Evolutionary conservation across 1,140 invertebrate genomes (phyloP).

Genomic region (Brachionus koreanus): DNA sequence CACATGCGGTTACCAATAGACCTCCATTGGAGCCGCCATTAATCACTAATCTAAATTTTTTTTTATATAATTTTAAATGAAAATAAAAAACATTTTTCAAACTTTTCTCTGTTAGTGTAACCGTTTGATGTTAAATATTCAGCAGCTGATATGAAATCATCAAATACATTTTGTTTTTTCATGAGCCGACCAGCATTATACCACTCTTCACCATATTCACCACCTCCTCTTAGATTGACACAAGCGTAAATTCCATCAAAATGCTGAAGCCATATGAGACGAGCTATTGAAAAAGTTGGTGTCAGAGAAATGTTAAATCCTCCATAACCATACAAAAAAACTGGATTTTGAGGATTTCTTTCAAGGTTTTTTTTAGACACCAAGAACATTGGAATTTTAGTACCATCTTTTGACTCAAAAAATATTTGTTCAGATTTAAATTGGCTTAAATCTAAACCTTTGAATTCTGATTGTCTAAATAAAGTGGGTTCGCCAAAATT

Average conservation of each 20-base stretch:
- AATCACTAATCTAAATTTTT: conserved; percentile 66
- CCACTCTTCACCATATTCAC: conserved; percentile 95
- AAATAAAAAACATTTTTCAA: background rate
- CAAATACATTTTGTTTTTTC: conserved; percentile 95
- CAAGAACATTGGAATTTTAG: conserved; percentile 93
- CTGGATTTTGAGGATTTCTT: conserved; percentile 69
- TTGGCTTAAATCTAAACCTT: conserved; percentile 73
- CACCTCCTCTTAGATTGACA: conserved; percentile 91
- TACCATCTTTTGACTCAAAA: conserved; percentile 88
- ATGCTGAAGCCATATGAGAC: conserved; percentile 82
- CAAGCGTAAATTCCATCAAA: conserved; percentile 81
- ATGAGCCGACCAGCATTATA: conserved; percentile 82
- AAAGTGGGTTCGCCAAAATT: conserved; percentile 66
- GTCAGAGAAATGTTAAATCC: conserved; percentile 89
- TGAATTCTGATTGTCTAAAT: conserved; percentile 76
- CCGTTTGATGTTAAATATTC: conserved; percentile 79
- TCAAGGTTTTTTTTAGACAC: conserved; percentile 56
- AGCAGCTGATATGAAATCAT: conserved; percentile 89
- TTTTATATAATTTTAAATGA: background rate
- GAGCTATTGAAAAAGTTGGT: conserved; percentile 75
- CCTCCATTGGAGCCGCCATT: conserved; percentile 96
- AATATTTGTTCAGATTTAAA: conserved; percentile 87
- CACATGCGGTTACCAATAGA: conserved; percentile 76
- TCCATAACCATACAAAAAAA: conserved; percentile 90
- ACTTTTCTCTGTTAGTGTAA: conserved; percentile 72